phyloP scores from a whole-genome alignment of 2,113 vertebrate genomes.

The Gymnobelideus leadbeateri region DNA sequence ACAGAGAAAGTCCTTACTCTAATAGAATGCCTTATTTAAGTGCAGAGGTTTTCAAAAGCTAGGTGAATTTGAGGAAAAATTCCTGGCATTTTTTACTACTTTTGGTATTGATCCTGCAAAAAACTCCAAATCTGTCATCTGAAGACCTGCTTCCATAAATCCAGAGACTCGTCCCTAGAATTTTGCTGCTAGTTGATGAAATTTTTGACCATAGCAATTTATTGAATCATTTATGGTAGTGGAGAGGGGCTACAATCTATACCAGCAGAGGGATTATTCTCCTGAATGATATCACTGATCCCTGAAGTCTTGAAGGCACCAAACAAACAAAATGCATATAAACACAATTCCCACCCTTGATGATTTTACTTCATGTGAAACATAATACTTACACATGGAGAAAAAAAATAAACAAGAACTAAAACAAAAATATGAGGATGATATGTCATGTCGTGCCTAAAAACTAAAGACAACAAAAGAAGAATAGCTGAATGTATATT shows the following conservation, averaged over 20 bases:
- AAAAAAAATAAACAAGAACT: background rate
- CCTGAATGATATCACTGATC: background rate
- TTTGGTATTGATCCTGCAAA: background rate
- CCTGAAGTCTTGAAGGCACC: background rate
- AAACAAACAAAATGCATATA: background rate
- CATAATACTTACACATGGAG: background rate
- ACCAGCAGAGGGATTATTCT: background rate
- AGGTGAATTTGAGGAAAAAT: background rate
- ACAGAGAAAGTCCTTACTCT: background rate
- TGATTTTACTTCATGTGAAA: background rate
- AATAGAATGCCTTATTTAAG: background rate
- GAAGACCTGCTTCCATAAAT: background rate
- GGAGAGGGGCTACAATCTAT: background rate
- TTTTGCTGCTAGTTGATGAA: background rate
- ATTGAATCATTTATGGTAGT: background rate
- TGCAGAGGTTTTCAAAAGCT: background rate
- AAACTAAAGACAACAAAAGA: background rate
- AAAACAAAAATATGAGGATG: background rate
- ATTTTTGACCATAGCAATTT: background rate
- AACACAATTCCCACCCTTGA: background rate
- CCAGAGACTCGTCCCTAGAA: background rate
- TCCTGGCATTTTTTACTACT: background rate
- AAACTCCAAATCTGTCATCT: background rate
- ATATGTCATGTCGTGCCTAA: background rate
- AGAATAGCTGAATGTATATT: no score